Conservation (phyloP, 2,113 vertebrate species). For the Crotalus viridis region DNA sequence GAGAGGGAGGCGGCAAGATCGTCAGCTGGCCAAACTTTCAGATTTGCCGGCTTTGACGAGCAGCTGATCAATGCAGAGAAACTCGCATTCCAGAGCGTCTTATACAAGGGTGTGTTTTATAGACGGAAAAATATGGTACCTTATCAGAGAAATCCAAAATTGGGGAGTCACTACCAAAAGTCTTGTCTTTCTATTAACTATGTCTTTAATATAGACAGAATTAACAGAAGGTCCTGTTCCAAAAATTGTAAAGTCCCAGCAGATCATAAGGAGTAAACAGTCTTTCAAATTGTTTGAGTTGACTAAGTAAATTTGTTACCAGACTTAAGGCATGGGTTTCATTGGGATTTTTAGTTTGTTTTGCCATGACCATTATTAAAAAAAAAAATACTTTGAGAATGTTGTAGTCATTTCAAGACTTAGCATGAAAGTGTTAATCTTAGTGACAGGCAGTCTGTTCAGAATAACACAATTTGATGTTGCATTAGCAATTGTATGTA, state of each 20-base stretch:
- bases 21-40: too few species aligned
- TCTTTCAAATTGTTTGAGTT: neutral
- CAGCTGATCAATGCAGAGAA: too few species aligned
- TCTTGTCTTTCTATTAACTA: neutral
- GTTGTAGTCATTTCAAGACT: neutral
- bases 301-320: neutral
- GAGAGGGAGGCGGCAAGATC: too few species aligned
- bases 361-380: neutral
- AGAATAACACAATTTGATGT: neutral
- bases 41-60: too few species aligned
- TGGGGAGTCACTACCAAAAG: neutral
- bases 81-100: too few species aligned
- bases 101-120: too few species aligned
- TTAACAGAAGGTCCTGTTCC: neutral
- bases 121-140: too few species aligned
- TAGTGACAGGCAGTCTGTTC: neutral
- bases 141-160: neutral
- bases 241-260: neutral
- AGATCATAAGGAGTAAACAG: neutral
- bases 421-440: neutral
- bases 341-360: neutral
- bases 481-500: neutral
- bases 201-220: neutral
- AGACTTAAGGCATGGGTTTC: neutral
- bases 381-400: neutral